Conservation (phyloP, 1,140 invertebrate species). For the Drosophila grimshawi region DNA sequence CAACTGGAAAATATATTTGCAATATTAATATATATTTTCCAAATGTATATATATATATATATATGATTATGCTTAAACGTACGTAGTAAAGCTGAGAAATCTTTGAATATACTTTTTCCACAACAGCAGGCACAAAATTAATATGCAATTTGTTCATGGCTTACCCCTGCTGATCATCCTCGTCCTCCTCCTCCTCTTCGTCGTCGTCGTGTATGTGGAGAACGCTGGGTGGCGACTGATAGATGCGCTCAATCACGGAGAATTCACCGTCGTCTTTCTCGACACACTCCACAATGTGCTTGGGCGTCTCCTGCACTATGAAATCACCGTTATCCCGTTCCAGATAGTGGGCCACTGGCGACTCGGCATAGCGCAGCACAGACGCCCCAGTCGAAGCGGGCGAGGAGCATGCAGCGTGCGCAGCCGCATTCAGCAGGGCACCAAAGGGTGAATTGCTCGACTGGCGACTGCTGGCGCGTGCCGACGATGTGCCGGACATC, state of each 20-base stretch:
- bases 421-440: conserved; percentile 66
- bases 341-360: conserved; percentile 79
- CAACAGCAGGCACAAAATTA: no score
- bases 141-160: not conserved
- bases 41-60: no score
- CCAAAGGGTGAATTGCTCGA: conserved; percentile 65
- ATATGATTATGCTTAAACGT: no score
- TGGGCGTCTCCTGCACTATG: conserved; percentile 83
- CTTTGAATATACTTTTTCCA: no score
- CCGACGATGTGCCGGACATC: conserved; percentile 16
- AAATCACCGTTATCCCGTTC: conserved; percentile 82
- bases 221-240: conserved; percentile 82
- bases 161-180: conserved; percentile 27
- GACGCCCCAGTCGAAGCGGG: conserved; percentile 54
- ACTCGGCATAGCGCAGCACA: conserved; percentile 78
- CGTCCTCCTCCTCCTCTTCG: conserved; percentile 58
- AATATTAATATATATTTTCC: not conserved
- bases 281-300: conserved; percentile 82
- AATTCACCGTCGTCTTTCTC: conserved; percentile 82
- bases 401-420: conserved; percentile 60
- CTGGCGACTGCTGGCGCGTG: conserved; percentile 53
- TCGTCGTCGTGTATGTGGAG: conserved; percentile 81
- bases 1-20: conserved; percentile 7
- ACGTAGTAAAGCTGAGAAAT: no score
- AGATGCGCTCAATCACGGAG: conserved; percentile 82